A percentile compares a stretch with the other conserved stretches of the same genome.
These are phyloP conservation scores for Crenichthys baileyi DNA, from an alignment of 2,797 vertebrate genomes.

Conservation along the genomic window DNA sequence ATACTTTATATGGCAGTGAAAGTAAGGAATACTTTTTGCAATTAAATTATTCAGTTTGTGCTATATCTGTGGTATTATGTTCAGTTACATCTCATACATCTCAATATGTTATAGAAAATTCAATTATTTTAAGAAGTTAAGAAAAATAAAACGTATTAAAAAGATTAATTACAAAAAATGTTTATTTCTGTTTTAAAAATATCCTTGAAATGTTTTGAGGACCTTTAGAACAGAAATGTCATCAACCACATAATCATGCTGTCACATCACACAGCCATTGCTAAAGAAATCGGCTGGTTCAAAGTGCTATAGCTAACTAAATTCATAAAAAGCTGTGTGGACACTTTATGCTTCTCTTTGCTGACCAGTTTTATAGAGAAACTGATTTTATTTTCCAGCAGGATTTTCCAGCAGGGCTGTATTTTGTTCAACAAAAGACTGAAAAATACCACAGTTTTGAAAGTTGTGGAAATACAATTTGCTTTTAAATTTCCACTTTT, in stretches of 20 bases:
- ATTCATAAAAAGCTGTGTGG: too few species aligned
- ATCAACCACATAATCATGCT: too few species aligned
- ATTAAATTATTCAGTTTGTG: not conserved
- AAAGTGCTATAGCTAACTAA: too few species aligned
- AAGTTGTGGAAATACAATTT: not conserved
- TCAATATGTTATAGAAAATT: not conserved
- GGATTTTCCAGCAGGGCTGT: too few species aligned
- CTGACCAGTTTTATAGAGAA: too few species aligned
- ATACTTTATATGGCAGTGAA: slow-evolving; percentile 1
- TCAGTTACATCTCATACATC: not conserved
- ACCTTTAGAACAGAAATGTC: not conserved
- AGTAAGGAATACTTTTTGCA: not conserved
- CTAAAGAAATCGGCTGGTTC: too few species aligned
- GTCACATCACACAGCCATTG: too few species aligned
- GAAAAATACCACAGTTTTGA: too few species aligned
- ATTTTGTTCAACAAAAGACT: too few species aligned
- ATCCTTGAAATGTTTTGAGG: not conserved
- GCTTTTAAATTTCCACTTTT: not conserved
- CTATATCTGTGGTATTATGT: not conserved
- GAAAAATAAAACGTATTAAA: not conserved
- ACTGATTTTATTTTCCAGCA: too few species aligned
- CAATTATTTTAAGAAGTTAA: not conserved
- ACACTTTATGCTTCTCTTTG: too few species aligned
- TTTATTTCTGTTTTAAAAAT: not conserved
- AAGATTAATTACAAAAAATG: not conserved